These are phyloP conservation scores for Rotaria macrura DNA, from an alignment of 2,888 invertebrate species.

Conservation along the genomic window DNA sequence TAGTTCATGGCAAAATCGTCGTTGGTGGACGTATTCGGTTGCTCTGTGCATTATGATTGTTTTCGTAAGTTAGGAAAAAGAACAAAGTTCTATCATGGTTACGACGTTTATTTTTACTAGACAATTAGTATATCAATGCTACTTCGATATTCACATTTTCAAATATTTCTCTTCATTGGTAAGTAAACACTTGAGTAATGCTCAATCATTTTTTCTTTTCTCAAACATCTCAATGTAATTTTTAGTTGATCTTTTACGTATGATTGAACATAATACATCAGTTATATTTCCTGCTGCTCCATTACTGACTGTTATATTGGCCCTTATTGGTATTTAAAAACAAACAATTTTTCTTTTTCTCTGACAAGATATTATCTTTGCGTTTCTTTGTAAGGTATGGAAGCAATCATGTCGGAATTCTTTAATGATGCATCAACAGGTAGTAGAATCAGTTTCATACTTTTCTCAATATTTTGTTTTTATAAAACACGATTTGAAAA, in stretches of 20 bases:
- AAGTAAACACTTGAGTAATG: constrained; percentile 53
- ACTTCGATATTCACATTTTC: constrained; percentile 93
- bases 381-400: constrained; percentile 65
- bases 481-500: too few relatives aligned
- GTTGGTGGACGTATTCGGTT: constrained; percentile 68
- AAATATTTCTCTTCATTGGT: constrained; percentile 98
- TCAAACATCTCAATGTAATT: constrained; percentile 39
- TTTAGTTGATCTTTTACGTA: constrained; percentile 87
- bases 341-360: neutral
- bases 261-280: constrained; percentile 88
- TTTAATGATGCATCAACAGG: constrained; percentile 90
- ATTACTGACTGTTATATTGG: constrained; percentile 86
- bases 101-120: constrained; percentile 56
- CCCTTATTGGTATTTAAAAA: constrained; percentile 78
- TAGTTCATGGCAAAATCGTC: constrained; percentile 85
- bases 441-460: neutral
- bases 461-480: too few relatives aligned
- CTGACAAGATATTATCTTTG: neutral
- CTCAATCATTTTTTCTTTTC: constrained; percentile 49
- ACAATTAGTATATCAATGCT: constrained; percentile 95
- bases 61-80: constrained; percentile 68
- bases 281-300: constrained; percentile 91
- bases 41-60: constrained; percentile 94
- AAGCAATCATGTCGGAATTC: constrained; percentile 99
- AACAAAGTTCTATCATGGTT: neutral